Conservation (phyloP, 1,140 invertebrate genomes). For the Drosophila lowei region DNA sequence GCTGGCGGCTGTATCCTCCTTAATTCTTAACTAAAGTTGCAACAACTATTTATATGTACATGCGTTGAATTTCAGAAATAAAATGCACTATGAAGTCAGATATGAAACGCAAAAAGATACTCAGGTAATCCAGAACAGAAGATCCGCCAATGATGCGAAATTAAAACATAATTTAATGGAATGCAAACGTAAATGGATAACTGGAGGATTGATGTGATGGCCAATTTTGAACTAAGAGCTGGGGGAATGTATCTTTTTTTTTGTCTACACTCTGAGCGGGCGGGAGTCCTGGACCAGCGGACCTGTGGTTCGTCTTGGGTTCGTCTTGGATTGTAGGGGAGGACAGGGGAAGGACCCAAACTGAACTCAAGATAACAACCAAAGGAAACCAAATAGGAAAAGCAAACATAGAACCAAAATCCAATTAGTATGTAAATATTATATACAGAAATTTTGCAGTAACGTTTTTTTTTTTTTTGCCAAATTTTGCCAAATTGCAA, state of each 20-base stretch:
- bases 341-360: background rate
- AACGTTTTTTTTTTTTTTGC: slow-evolving; percentile 20
- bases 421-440: slow-evolving; percentile 62
- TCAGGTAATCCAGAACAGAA: background rate
- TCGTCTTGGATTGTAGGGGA: background rate
- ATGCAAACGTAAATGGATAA: slow-evolving; percentile 21
- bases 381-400: slow-evolving; percentile 29
- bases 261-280: slow-evolving; percentile 9
- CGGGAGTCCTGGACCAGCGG: background rate
- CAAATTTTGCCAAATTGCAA: slow-evolving; percentile 41
- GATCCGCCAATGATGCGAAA: slow-evolving; percentile 20
- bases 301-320: background rate
- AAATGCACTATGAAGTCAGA: slow-evolving; percentile 36
- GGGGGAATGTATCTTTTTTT: background rate
- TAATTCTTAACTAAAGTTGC: slow-evolving; percentile 52
- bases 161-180: slow-evolving; percentile 4
- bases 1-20: background rate
- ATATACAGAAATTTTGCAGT: slow-evolving; percentile 43
- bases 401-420: slow-evolving; percentile 36
- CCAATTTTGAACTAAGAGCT: slow-evolving; percentile 34
- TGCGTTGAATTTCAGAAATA: slow-evolving; percentile 46
- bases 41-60: slow-evolving; percentile 58
- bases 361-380: slow-evolving; percentile 11
- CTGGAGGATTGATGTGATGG: slow-evolving; percentile 19
- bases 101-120: slow-evolving; percentile 1